phyloP scores from a whole-genome alignment of 2,888 invertebrate genomes.

The Drosophila tanythrix region DNA sequence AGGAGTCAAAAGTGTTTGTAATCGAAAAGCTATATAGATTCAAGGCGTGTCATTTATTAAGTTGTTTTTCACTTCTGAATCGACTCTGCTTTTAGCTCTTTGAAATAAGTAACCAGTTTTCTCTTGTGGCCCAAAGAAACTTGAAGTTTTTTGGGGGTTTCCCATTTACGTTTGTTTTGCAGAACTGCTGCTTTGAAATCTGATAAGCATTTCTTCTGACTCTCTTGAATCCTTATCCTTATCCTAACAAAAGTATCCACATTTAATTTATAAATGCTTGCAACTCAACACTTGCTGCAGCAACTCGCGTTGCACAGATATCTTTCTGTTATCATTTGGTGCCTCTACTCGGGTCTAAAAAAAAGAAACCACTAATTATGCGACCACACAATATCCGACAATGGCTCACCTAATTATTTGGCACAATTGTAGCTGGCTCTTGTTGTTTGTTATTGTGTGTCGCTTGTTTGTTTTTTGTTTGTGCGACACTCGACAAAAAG shows the following conservation, averaged over 20 bases:
- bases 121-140: neutral
- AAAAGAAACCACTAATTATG: conserved; percentile 77
- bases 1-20: neutral
- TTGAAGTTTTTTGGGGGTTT: neutral
- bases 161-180: neutral
- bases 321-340: too few species aligned
- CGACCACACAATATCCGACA: conserved; percentile 64
- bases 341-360: conserved; percentile 6
- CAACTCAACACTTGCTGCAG: neutral
- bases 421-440: conserved; percentile 58
- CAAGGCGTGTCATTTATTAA: neutral
- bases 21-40: neutral
- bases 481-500: conserved; percentile 67
- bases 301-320: neutral
- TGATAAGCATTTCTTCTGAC: neutral
- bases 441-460: conserved; percentile 10
- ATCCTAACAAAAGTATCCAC: neutral
- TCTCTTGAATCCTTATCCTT: neutral
- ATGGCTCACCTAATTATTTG: conserved; percentile 78
- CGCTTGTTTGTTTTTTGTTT: conserved; percentile 46
- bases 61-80: neutral
- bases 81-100: neutral
- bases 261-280: neutral
- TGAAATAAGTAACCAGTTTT: neutral
- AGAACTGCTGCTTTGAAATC: neutral